Conservation (phyloP, 2,888 invertebrate genomes). For the Liposcelis brunnea region DNA sequence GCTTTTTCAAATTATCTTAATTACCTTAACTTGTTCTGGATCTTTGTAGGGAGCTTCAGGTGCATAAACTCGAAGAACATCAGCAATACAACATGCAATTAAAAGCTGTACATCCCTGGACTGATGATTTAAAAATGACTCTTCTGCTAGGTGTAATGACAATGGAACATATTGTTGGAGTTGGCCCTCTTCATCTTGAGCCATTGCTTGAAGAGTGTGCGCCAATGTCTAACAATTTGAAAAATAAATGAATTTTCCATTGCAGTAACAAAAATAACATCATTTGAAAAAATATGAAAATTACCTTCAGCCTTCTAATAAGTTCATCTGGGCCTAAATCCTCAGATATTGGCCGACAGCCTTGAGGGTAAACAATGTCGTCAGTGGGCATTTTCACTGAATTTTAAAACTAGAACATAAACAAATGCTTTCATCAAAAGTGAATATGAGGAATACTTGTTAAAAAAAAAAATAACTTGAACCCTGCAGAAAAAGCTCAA, state of each 20-base stretch:
- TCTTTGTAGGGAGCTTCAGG: conserved; percentile 97
- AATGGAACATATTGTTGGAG: conserved; percentile 82
- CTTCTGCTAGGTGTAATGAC: conserved; percentile 82
- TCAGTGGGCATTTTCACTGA: conserved; percentile 18
- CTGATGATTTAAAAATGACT: conserved; percentile 75
- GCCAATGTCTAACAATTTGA: conserved; percentile 51
- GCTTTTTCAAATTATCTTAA: neutral
- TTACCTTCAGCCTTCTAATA: conserved; percentile 79
- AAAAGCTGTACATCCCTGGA: conserved; percentile 86
- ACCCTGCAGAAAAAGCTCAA: too few relatives aligned
- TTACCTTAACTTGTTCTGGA: conserved; percentile 68
- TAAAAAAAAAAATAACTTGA: too few relatives aligned
- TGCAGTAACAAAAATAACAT: neutral
- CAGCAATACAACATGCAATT: conserved; percentile 94
- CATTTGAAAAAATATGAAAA: neutral
- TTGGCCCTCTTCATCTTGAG: conserved; percentile 82
- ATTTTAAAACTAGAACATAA: conserved; percentile 2
- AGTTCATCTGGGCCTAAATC: conserved; percentile 92
- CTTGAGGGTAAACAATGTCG: conserved; percentile 83
- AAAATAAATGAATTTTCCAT: conserved; percentile 2
- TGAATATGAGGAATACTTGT: too few relatives aligned
- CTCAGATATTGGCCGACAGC: conserved; percentile 86
- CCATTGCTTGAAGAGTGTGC: conserved; percentile 89
- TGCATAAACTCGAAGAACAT: conserved; percentile 89
- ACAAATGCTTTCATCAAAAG: too few relatives aligned